Evolutionary conservation across 2,113 vertebrate species (phyloP).

Genomic region (Apodemus speciosus): DNA sequence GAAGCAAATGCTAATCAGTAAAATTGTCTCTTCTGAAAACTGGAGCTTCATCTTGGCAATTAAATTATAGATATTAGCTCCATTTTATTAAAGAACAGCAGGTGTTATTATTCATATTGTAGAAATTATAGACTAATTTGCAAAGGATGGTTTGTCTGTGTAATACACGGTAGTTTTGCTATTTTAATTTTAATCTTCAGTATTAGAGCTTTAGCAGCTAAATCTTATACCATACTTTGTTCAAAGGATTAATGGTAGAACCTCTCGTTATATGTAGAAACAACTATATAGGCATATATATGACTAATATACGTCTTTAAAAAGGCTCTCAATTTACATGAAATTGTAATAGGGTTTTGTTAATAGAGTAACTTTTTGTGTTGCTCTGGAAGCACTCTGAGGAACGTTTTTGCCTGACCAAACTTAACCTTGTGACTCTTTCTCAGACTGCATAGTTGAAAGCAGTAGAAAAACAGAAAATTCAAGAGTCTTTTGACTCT

Average conservation of each 20-base stretch:
- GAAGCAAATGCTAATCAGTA: slow-evolving; percentile 25
- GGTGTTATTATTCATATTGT: slow-evolving; percentile 16
- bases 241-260: slow-evolving; percentile 26
- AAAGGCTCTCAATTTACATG: slow-evolving; percentile 25
- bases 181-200: slow-evolving; percentile 53
- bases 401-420: slow-evolving; percentile 40
- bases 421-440: background rate
- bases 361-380: slow-evolving; percentile 35
- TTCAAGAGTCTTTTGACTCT: background rate
- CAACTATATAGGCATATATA: background rate
- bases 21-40: slow-evolving; percentile 45
- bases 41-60: slow-evolving; percentile 34
- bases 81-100: slow-evolving; percentile 23
- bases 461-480: background rate
- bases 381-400: slow-evolving; percentile 15
- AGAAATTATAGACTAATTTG: slow-evolving; percentile 12
- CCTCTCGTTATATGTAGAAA: background rate
- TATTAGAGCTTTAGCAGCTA: slow-evolving; percentile 39
- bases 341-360: background rate
- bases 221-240: background rate
- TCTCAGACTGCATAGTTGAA: background rate
- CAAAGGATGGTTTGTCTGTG: slow-evolving; percentile 21
- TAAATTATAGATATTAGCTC: slow-evolving; percentile 55
- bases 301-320: background rate
- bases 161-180: slow-evolving; percentile 11